Conservation (phyloP, 2,797 vertebrate genomes). For the Tadarida brasiliensis region DNA sequence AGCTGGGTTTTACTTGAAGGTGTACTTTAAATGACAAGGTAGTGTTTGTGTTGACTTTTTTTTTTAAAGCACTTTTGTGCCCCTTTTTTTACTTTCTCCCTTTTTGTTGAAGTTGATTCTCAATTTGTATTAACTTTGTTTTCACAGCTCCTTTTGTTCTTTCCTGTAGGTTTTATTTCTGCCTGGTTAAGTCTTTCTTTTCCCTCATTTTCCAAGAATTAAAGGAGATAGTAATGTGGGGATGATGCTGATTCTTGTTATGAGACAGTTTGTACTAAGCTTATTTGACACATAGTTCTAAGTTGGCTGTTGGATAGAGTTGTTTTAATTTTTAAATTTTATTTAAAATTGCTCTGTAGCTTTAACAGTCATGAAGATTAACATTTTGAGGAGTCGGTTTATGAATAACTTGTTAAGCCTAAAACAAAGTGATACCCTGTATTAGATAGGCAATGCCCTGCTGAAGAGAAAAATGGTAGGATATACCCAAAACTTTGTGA, state of each 20-base stretch:
- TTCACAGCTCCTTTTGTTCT: constrained; percentile 32
- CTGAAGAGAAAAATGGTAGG: background rate
- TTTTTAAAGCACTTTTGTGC: background rate
- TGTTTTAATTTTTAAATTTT: constrained; percentile 6
- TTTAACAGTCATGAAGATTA: background rate
- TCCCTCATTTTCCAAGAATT: background rate
- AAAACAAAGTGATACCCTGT: constrained; percentile 21
- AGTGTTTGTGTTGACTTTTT: background rate
- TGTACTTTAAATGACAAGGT: constrained; percentile 20
- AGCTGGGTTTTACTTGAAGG: constrained; percentile 21
- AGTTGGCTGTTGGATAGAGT: constrained; percentile 6
- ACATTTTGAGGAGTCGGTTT: constrained; percentile 40
- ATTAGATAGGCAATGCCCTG: background rate
- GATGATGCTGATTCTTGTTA: background rate
- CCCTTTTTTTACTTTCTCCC: background rate
- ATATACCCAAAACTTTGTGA: constrained; percentile 5
- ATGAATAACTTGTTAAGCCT: constrained; percentile 35
- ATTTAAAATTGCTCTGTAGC: background rate
- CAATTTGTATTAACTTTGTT: background rate
- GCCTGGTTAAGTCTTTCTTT: background rate
- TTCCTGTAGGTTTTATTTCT: background rate
- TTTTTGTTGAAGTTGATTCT: constrained; percentile 21
- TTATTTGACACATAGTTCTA: constrained; percentile 3
- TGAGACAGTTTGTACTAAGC: background rate
- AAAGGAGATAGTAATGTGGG: background rate